Evolutionary conservation across 2,113 vertebrate genomes (phyloP), one percentile per base, ranked within the genome.

Genomic region (Tragelaphus imberbis): DNA sequence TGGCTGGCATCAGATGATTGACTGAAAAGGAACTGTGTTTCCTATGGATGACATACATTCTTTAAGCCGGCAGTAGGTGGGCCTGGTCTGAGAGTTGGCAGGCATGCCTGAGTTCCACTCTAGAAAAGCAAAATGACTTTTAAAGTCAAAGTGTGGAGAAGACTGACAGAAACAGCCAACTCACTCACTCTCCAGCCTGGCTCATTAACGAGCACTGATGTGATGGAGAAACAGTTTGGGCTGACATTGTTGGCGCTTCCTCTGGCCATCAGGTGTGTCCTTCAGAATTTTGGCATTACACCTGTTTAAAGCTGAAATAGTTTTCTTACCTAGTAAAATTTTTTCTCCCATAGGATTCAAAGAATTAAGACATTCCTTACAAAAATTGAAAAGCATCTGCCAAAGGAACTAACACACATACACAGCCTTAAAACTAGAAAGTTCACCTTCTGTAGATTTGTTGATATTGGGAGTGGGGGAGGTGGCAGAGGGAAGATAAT

Each of bases 311-410:
- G 27, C 28, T 65, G 28, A 94, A 89, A 95, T 11, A 81, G 28
- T 59, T 87, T 95, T 96, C 51, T 94, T 94, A 84, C 30, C 84
- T 90, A 58, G 23, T 90, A 93, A 94, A 80, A 89, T 63, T 56
- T 61, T 65, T 15, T 7, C 30, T 30, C 51, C 36, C 21, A 71
- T 8, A 58, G 59, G 75, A 79, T 94, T 94, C 51, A 90, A 68
- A 94, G 49, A 80, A 49, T 93, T 91, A 89, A 92, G 55, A 87
- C 47, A 65, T 90, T 95, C 30, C 89, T 84, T 87, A 77, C 80
- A 59, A 47, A 96, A 82, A 86, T 36, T 77, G n/a, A 92, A 93
- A 96, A 94, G 36, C n/a, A n/a, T 90, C 58, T 87, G 28, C 51
- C 79, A 75, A 79, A 91, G 91, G 19, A 28, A 96, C 84, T 88